Base-by-base conservation (phyloP, 2,797 vertebrate genomes). In the Leontocebus nigricollis region DNA sequence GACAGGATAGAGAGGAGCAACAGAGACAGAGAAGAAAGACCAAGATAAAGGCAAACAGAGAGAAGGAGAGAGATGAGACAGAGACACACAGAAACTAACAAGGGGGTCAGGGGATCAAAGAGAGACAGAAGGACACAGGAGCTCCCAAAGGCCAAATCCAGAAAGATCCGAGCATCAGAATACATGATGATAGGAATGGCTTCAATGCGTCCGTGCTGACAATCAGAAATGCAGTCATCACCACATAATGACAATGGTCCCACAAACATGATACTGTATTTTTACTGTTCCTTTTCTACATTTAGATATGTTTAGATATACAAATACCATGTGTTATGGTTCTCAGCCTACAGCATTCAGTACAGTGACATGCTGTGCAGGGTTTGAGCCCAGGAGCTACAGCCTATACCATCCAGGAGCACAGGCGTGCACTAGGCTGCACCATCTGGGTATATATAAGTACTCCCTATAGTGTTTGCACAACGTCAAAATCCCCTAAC, bases 21-120 rank as follows among this genome's bases (percentile, higher is more conserved):
- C 12, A 64, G 89, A 48, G 94, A 84, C 46, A 59, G 82, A 67
- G 36, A 39, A 61, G 46, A 7, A 41, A 82, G 80, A 87, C 33
- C 52, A 26, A 96, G 95, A 90, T 72, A 81, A 95, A 81, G 76
- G 27, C 73, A 92, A 36, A 59, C 59, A 83, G 79, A 33, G 57
- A 94, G 48, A 81, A 24, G 4, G 41, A 39, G n/a, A 80, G 27
- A 75, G 95, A 93, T 85, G 14, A 93, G 95, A 96, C 27, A 48
- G 87, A 96, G 36, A 30, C 33, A 1, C 4, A 7, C 59, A 44
- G 44, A 83, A 89, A 48, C 52, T 57, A 22, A 83, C 75, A 50
- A 67, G 82, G 83, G 91, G 84, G 5, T 72, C 75, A 14, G 27
- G 86, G 73, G 64, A 80, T 76, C 95, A 91, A 93, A 93, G 94